These are phyloP conservation scores for Dryobotodes eremita DNA, from an alignment of 2,888 invertebrate species.

Conservation along the genomic window DNA sequence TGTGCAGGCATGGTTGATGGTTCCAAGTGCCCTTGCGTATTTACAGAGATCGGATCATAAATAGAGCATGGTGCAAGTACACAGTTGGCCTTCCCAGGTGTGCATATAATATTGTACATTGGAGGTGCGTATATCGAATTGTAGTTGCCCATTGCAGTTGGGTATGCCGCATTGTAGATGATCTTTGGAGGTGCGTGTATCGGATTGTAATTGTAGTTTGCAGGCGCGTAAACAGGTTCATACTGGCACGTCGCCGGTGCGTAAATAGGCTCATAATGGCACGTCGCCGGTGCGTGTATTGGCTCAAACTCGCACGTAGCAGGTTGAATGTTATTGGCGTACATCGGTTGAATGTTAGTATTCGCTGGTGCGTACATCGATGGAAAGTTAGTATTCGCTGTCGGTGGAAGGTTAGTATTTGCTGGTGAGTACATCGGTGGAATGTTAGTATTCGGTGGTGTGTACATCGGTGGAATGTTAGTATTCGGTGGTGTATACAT, in stretches of 20 bases:
- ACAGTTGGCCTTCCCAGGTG: neutral
- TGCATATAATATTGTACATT: neutral
- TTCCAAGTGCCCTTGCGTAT: neutral
- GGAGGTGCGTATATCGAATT: neutral
- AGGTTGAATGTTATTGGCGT: neutral
- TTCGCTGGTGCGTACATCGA: neutral
- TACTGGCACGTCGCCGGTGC: neutral
- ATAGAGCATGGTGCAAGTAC: neutral
- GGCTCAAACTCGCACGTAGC: neutral
- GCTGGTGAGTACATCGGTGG: neutral
- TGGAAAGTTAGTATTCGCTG: neutral
- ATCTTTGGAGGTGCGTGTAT: neutral
- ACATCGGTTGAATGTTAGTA: neutral
- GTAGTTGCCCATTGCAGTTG: neutral
- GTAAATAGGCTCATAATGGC: neutral
- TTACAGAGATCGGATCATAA: neutral
- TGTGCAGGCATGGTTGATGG: neutral
- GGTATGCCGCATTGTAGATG: neutral
- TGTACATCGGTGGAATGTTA: too few relatives aligned
- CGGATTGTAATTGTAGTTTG: constrained; percentile 1
- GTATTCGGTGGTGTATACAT: too few relatives aligned
- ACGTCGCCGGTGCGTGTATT: neutral
- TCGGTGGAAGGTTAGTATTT: neutral
- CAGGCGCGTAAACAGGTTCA: constrained; percentile 4
- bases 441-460: neutral